Evolutionary conservation across 2,113 vertebrate genomes (phyloP).

Genomic region (Chlorocebus sabaeus): DNA sequence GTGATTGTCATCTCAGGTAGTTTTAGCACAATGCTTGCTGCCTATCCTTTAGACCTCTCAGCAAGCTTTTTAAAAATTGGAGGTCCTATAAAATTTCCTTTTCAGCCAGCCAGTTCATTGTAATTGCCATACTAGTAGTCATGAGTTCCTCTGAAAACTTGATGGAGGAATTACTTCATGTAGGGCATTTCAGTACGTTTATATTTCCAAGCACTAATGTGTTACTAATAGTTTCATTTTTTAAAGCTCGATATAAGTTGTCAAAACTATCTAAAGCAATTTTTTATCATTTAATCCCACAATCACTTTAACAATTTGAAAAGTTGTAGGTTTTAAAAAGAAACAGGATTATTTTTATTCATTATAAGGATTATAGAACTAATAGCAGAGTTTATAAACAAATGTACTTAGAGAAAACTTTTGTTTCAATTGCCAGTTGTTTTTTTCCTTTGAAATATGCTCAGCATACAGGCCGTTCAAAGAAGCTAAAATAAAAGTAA

Average conservation of each 20-base stretch:
- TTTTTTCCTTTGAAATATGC: slow-evolving; percentile 1
- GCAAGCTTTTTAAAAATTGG: background rate
- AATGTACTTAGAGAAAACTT: background rate
- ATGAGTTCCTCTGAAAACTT: background rate
- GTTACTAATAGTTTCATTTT: background rate
- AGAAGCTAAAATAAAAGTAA: slow-evolving; percentile 31
- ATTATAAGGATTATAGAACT: background rate
- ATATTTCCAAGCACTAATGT: background rate
- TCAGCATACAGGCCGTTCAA: background rate
- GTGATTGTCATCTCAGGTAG: background rate
- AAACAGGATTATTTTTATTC: background rate
- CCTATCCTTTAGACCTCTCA: background rate
- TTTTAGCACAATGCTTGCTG: background rate
- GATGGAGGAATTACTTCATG: background rate
- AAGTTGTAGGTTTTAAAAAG: background rate
- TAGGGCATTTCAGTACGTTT: background rate
- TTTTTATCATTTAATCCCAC: background rate
- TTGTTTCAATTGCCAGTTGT: slow-evolving; percentile 6
- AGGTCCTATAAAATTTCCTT: background rate
- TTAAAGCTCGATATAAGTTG: background rate
- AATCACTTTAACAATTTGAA: background rate
- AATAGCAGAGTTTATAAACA: background rate
- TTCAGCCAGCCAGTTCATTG: background rate
- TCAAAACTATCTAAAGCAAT: background rate
- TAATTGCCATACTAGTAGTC: background rate